Conservation (phyloP, 2,888 invertebrate genomes). For the Anthrax anthrax region DNA sequence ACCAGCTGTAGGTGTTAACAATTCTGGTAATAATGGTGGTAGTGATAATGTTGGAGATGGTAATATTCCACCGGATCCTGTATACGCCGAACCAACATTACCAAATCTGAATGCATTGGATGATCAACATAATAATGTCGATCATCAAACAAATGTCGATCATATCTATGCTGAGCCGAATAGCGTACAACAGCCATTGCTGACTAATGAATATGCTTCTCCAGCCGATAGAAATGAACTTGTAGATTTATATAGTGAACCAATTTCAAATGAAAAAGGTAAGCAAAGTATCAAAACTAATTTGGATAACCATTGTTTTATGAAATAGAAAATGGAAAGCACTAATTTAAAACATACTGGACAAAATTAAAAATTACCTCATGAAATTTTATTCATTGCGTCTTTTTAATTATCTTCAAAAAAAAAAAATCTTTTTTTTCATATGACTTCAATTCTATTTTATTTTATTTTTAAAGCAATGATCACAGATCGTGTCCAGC, state of each 20-base stretch:
- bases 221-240: slow-evolving; percentile 22
- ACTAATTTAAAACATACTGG: no score
- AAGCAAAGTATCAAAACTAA: slow-evolving; percentile 8
- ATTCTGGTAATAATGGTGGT: not conserved
- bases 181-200: slow-evolving; percentile 23
- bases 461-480: not conserved
- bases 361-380: no score
- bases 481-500: no score
- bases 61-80: slow-evolving; percentile 14
- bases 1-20: slow-evolving; percentile 7
- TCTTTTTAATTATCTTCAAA: no score
- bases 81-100: slow-evolving; percentile 21
- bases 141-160: slow-evolving; percentile 14
- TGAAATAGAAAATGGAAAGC: no score
- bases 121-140: slow-evolving; percentile 7
- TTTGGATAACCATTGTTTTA: no score
- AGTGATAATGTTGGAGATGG: not conserved
- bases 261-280: slow-evolving; percentile 24
- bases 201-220: slow-evolving; percentile 24
- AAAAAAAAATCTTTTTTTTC: no score
- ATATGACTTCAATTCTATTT: no score
- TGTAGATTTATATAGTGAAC: slow-evolving; percentile 24
- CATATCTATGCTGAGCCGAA: slow-evolving; percentile 28
- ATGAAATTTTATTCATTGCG: no score
- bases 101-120: not conserved